These are phyloP conservation scores for Argyresthia albistria DNA, from an alignment of 2,888 invertebrate genomes.

Conservation along the genomic window DNA sequence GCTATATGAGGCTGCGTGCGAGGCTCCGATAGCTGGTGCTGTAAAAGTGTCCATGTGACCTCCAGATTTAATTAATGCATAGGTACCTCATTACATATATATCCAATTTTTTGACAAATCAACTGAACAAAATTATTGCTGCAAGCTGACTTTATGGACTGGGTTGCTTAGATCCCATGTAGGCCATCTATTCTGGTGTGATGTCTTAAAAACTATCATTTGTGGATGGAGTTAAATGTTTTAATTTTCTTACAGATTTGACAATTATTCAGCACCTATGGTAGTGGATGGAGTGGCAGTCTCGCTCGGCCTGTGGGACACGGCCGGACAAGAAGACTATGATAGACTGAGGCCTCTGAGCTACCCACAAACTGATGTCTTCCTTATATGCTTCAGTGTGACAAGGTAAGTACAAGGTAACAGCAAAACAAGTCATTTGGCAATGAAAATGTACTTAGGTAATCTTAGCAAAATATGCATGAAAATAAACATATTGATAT, in stretches of 20 bases:
- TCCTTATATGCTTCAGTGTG: conserved; percentile 99
- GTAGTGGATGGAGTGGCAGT: conserved; percentile 98
- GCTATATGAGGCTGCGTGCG: background rate
- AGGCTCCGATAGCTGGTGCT: background rate
- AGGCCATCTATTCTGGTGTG: too few relatives aligned
- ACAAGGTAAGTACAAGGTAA: conserved; percentile 68
- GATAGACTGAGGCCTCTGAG: conserved; percentile 96
- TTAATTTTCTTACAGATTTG: conserved; percentile 79
- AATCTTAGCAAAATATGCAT: too few relatives aligned
- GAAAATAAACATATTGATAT: background rate
- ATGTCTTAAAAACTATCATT: too few relatives aligned
- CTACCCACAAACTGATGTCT: conserved; percentile 99
- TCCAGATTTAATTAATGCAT: too few relatives aligned
- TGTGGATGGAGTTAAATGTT: background rate
- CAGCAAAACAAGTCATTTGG: background rate
- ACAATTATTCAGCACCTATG: conserved; percentile 99
- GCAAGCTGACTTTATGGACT: too few relatives aligned
- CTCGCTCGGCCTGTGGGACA: conserved; percentile 97
- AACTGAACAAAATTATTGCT: background rate
- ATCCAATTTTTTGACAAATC: too few relatives aligned
- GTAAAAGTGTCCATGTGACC: background rate
- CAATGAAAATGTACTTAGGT: background rate
- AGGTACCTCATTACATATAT: too few relatives aligned
- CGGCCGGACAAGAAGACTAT: conserved; percentile 98
- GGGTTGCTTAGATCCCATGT: too few relatives aligned